Percentiles rank a stretch among this genome's conserved stretches.
Conservation (phyloP, 2,797 vertebrate genomes). For the Eospalax fontanierii region DNA sequence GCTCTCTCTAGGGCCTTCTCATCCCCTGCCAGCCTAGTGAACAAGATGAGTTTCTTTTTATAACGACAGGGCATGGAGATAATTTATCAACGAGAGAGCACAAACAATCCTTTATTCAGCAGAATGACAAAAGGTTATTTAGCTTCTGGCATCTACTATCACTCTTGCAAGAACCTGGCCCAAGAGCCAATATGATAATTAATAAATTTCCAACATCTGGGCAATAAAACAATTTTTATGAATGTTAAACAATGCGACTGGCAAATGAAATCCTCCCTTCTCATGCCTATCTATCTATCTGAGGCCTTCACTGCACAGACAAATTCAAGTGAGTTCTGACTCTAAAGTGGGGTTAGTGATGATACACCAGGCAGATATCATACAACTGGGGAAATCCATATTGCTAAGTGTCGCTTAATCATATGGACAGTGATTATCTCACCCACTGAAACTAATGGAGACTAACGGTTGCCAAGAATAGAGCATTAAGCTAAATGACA, state of each 20-base stretch:
- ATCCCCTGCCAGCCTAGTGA: conserved; percentile 77
- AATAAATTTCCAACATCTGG: conserved; percentile 89
- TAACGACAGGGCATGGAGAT: conserved; percentile 83
- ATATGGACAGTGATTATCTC: conserved; percentile 85
- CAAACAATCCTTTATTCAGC: conserved; percentile 89
- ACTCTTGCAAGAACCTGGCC: conserved; percentile 87
- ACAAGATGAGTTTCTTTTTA: conserved; percentile 84
- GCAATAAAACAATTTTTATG: conserved; percentile 88
- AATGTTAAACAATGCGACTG: conserved; percentile 88
- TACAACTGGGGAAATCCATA: conserved; percentile 79
- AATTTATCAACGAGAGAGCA: conserved; percentile 88
- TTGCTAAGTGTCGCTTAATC: conserved; percentile 86
- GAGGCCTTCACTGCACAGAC: conserved; percentile 71
- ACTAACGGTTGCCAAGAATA: conserved; percentile 83
- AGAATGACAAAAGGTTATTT: conserved; percentile 90
- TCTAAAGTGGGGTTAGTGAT: conserved; percentile 76
- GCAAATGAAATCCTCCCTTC: conserved; percentile 86
- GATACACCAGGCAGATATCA: conserved; percentile 78
- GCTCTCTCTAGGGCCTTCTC: conserved; percentile 77
- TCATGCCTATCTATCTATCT: conserved; percentile 82
- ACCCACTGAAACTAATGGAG: conserved; percentile 83
- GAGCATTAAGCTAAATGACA: conserved; percentile 85
- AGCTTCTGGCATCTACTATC: conserved; percentile 86
- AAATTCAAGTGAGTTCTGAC: conserved; percentile 69
- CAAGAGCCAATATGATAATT: conserved; percentile 87